phyloP scores from a whole-genome alignment of 2,888 invertebrate genomes.

The Biston stratarius region DNA sequence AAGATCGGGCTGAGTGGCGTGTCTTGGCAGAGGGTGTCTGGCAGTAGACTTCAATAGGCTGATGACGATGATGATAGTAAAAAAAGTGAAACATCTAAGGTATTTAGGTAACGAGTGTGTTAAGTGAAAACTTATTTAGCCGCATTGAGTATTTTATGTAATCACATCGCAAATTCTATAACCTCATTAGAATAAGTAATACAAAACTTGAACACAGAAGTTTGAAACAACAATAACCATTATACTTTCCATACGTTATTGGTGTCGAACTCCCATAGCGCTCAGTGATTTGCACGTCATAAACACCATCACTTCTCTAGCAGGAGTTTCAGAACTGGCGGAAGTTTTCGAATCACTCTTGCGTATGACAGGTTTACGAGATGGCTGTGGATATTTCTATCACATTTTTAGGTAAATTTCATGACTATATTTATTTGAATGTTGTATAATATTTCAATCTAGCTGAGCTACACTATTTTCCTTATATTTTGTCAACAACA shows the following conservation, averaged over 20 bases:
- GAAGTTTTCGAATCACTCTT: slow-evolving; percentile 56
- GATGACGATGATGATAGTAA: too few relatives aligned
- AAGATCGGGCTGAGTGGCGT: too few relatives aligned
- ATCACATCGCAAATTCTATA: neutral
- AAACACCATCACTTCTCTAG: slow-evolving; percentile 32
- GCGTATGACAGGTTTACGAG: slow-evolving; percentile 51
- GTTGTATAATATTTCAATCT: slow-evolving; percentile 2
- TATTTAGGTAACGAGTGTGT: too few relatives aligned
- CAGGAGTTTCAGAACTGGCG: slow-evolving; percentile 34
- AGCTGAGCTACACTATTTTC: neutral
- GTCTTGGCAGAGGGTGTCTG: too few relatives aligned
- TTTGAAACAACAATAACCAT: slow-evolving; percentile 18
- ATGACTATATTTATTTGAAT: slow-evolving; percentile 20
- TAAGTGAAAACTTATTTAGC: too few relatives aligned
- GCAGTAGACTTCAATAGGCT: too few relatives aligned
- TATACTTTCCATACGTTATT: slow-evolving; percentile 14
- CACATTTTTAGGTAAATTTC: slow-evolving; percentile 31
- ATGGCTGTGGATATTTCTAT: slow-evolving; percentile 46
- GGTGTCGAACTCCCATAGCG: slow-evolving; percentile 15
- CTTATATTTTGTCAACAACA: neutral
- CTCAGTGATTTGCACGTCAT: slow-evolving; percentile 25
- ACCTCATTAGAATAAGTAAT: neutral
- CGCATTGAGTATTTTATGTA: neutral
- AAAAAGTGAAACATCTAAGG: too few relatives aligned
- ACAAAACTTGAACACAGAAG: neutral